phyloP scores from a whole-genome alignment of 2,888 invertebrate species.

The Apamea crenata region DNA sequence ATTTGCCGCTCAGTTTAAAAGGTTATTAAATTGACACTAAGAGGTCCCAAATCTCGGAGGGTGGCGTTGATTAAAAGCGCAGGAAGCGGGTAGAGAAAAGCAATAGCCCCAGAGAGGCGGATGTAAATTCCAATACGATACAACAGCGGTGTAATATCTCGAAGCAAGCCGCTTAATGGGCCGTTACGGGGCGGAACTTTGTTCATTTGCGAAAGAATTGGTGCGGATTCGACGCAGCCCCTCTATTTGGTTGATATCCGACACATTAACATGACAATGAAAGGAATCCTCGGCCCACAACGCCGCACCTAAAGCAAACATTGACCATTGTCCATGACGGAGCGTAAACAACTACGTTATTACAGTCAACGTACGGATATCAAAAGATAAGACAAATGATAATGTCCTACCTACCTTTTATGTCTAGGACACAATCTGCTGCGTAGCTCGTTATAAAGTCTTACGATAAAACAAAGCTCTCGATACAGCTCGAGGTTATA shows the following conservation, averaged over 20 bases:
- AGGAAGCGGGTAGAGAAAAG: conserved; percentile 67
- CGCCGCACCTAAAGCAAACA: conserved; percentile 72
- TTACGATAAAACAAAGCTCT: conserved; percentile 8
- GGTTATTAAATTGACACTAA: conserved; percentile 81
- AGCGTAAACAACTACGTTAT: conserved; percentile 70
- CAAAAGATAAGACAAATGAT: conserved; percentile 60
- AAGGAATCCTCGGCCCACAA: conserved; percentile 59
- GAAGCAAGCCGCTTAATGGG: conserved; percentile 78
- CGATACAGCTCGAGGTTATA: neutral
- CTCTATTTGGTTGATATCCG: conserved; percentile 65
- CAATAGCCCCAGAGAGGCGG: conserved; percentile 70
- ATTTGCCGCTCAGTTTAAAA: conserved; percentile 75
- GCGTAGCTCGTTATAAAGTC: conserved; percentile 5
- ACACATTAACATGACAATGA: conserved; percentile 77
- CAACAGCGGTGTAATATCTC: conserved; percentile 79
- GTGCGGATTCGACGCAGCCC: conserved; percentile 54
- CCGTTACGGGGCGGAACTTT: conserved; percentile 78
- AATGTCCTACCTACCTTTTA: conserved; percentile 42
- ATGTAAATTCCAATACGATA: conserved; percentile 81
- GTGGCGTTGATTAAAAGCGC: conserved; percentile 81
- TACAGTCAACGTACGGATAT: conserved; percentile 66
- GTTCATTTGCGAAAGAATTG: conserved; percentile 74
- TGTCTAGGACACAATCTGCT: neutral
- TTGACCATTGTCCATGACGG: conserved; percentile 72
- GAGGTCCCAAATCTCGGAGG: conserved; percentile 73